phyloP scores from a whole-genome alignment of 2,888 invertebrate species.

The Pyrocoelia pectoralis region DNA sequence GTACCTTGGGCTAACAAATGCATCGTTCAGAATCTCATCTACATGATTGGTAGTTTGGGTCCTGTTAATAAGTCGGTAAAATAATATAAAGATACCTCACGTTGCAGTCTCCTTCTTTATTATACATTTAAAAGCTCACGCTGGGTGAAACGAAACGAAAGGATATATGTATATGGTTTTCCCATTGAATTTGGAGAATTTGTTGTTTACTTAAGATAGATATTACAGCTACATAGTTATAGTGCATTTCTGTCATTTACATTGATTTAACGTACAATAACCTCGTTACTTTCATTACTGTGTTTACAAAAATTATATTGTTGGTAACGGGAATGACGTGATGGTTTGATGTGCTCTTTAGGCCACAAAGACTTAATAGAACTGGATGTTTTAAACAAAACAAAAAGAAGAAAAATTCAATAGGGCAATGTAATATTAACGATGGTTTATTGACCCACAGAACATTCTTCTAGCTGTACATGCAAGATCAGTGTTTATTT shows the following conservation, averaged over 20 bases:
- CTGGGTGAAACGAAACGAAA: constrained; percentile 25
- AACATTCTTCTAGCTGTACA: constrained; percentile 28
- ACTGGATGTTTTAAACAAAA: constrained; percentile 31
- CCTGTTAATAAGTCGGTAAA: constrained; percentile 37
- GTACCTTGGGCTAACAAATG: constrained; percentile 43
- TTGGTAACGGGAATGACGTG: constrained; percentile 30
- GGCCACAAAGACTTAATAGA: constrained; percentile 41
- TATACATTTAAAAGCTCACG: constrained; percentile 16
- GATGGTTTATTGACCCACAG: constrained; percentile 36
- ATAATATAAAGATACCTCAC: constrained; percentile 26
- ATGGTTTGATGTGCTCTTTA: constrained; percentile 33
- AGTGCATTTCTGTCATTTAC: constrained; percentile 32
- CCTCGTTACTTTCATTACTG: constrained; percentile 18
- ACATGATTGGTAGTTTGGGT: constrained; percentile 46
- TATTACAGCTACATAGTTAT: constrained; percentile 24
- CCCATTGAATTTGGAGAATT: constrained; percentile 24
- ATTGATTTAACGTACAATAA: constrained; percentile 24
- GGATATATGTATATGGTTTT: constrained; percentile 12
- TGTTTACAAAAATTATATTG: constrained; percentile 24
- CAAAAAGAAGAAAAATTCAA: constrained; percentile 32
- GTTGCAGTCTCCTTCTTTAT: constrained; percentile 24
- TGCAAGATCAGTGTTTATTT: constrained; percentile 22
- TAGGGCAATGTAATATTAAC: constrained; percentile 32
- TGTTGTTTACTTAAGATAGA: constrained; percentile 16
- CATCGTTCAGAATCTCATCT: constrained; percentile 42